Evolutionary conservation across 1,140 invertebrate species (phyloP).

Genomic region (Carposina sasakii): DNA sequence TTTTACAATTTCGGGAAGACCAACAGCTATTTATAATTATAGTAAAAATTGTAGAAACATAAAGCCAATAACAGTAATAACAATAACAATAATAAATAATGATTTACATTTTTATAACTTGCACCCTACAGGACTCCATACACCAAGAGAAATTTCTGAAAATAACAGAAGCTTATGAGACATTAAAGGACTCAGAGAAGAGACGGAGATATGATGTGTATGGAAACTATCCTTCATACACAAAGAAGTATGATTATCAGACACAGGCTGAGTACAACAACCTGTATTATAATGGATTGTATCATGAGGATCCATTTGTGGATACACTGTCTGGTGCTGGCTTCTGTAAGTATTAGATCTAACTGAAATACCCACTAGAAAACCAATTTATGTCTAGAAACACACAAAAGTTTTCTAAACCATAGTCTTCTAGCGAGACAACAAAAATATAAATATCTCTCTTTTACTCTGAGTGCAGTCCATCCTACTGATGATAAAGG

Average conservation of each 20-base stretch:
- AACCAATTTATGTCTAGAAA: background rate
- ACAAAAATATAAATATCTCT: too few relatives aligned
- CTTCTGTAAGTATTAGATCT: conserved; percentile 78
- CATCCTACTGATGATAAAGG: too few relatives aligned
- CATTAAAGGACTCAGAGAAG: conserved; percentile 85
- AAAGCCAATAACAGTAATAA: too few relatives aligned
- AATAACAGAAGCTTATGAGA: conserved; percentile 88
- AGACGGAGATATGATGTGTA: conserved; percentile 86
- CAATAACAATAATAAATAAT: too few relatives aligned
- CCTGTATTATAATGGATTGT: conserved; percentile 89
- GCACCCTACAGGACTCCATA: conserved; percentile 76
- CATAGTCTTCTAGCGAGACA: too few relatives aligned
- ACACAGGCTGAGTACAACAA: conserved; percentile 91
- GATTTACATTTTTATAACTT: too few relatives aligned
- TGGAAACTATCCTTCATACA: conserved; percentile 80
- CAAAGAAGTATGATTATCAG: conserved; percentile 66
- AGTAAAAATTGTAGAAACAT: too few relatives aligned
- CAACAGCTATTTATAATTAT: too few relatives aligned
- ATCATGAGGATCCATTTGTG: conserved; percentile 89
- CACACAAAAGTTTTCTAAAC: too few relatives aligned
- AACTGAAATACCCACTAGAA: background rate
- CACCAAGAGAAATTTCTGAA: conserved; percentile 85
- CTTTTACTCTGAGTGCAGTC: too few relatives aligned
- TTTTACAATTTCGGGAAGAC: too few relatives aligned
- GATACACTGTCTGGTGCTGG: conserved; percentile 82